phyloP scores from a whole-genome alignment of 2,113 vertebrate species.

The Ptyas mucosa region DNA sequence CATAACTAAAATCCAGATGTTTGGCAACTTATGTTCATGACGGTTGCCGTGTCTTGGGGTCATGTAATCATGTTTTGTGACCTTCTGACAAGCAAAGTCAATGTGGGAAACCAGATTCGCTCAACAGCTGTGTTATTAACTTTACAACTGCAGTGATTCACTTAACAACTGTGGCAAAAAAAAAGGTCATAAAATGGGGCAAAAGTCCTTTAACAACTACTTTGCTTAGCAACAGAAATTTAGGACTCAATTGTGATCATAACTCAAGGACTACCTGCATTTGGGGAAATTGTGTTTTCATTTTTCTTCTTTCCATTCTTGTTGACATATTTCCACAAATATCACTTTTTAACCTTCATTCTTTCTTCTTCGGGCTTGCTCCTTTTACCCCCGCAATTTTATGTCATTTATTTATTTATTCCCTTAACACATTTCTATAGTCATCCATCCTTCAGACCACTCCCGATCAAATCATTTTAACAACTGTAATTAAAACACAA shows the following conservation, averaged over 20 bases:
- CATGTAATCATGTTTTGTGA: background rate
- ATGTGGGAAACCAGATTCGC: background rate
- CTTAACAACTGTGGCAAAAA: background rate
- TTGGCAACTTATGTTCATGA: background rate
- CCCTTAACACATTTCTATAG: background rate
- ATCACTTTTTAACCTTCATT: background rate
- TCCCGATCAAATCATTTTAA: background rate
- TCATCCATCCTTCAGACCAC: background rate
- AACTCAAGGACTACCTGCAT: background rate
- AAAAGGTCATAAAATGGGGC: background rate
- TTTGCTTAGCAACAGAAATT: background rate
- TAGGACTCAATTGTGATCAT: background rate
- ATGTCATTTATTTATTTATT: background rate
- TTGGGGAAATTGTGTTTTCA: background rate
- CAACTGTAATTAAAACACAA: background rate
- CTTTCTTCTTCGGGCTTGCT: background rate
- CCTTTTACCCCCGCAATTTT: too few species aligned
- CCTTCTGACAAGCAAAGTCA: background rate
- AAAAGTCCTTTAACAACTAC: background rate
- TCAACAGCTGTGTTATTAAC: background rate
- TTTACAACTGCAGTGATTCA: background rate
- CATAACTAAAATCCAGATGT: background rate
- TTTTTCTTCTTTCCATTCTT: background rate
- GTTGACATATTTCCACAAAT: background rate
- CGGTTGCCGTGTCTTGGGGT: background rate